Evolutionary conservation across 2,888 invertebrate species (phyloP).

Genomic region (Euphydryas editha): DNA sequence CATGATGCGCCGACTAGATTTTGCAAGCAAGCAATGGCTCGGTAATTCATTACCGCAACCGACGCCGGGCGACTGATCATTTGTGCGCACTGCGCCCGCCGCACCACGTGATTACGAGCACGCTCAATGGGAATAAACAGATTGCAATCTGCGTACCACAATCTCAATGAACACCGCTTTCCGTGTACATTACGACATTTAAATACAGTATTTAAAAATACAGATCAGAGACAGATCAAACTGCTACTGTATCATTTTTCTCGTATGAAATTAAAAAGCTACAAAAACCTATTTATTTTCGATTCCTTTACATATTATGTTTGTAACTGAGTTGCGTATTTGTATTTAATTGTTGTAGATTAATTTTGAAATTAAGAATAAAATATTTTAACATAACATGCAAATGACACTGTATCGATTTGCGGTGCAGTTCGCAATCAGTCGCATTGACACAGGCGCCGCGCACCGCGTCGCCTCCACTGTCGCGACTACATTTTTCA

Average conservation of each 20-base stretch:
- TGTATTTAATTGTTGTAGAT: conserved; percentile 43
- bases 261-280: neutral
- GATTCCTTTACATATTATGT: neutral
- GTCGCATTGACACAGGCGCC: conserved; percentile 47
- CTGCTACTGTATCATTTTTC: neutral
- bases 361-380: conserved; percentile 31
- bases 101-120: conserved; percentile 66
- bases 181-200: conserved; percentile 60
- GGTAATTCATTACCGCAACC: conserved; percentile 74
- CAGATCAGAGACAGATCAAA: conserved; percentile 51
- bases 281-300: neutral
- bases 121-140: conserved; percentile 62
- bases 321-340: neutral
- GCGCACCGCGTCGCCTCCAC: conserved; percentile 39
- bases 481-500: conserved; percentile 53
- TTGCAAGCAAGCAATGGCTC: conserved; percentile 73
- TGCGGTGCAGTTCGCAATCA: conserved; percentile 48
- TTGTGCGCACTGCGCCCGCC: conserved; percentile 51
- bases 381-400: conserved; percentile 43
- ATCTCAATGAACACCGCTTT: conserved; percentile 62
- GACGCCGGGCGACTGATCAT: conserved; percentile 58
- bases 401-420: conserved; percentile 50
- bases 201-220: conserved; percentile 61
- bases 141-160: conserved; percentile 63
- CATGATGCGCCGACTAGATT: conserved; percentile 64